Evolutionary conservation across 1,140 invertebrate species (phyloP).

Genomic region (Brachionus manjavacas): DNA sequence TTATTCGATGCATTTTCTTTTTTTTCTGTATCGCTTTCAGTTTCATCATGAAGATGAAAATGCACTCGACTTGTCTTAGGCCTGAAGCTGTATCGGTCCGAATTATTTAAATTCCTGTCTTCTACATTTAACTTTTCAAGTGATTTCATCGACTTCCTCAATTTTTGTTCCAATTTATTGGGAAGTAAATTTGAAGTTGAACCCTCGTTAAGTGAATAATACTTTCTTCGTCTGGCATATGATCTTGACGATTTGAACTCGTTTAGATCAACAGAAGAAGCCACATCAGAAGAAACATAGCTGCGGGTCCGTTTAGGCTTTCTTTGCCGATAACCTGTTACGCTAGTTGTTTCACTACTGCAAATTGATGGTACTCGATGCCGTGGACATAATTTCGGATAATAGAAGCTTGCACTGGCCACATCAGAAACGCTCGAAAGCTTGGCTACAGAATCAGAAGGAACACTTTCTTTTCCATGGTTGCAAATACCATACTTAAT

Average conservation of each 20-base stretch:
- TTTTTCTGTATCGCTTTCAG: background rate
- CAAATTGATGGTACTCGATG: slow-evolving; percentile 38
- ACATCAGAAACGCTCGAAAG: background rate
- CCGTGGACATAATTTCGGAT: slow-evolving; percentile 28
- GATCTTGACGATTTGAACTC: slow-evolving; percentile 10
- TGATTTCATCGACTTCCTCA: background rate
- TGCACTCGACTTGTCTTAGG: background rate
- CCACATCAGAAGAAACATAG: slow-evolving; percentile 26
- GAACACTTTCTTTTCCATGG: background rate
- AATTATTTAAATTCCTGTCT: background rate
- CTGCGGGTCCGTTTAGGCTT: slow-evolving; percentile 10
- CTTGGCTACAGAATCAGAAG: background rate
- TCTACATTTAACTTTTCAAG: background rate
- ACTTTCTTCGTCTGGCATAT: background rate
- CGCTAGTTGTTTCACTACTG: slow-evolving; percentile 28
- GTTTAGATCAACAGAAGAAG: slow-evolving; percentile 35
- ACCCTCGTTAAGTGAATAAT: slow-evolving; percentile 6
- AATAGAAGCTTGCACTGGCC: background rate
- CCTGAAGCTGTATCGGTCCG: background rate
- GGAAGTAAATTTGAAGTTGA: background rate
- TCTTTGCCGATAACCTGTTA: background rate
- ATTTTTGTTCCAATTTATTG: background rate
- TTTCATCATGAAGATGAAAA: slow-evolving; percentile 10
- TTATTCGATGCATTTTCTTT: background rate
- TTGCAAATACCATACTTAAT: background rate